Evolutionary conservation across 2,888 invertebrate species (phyloP).

Genomic region (Tridacna crocea): DNA sequence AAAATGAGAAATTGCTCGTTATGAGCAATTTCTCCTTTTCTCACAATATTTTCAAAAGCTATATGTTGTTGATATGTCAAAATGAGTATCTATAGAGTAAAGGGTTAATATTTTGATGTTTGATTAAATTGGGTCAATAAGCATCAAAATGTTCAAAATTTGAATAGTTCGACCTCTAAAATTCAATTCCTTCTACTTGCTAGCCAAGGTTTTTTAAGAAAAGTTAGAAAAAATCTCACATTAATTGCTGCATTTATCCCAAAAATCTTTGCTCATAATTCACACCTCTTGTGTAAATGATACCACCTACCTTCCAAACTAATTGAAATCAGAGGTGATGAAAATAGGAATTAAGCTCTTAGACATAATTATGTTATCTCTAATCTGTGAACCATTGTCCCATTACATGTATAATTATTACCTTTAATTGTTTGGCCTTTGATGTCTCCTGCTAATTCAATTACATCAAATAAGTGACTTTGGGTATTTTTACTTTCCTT

Average conservation of each 20-base stretch:
- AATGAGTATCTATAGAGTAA: not conserved
- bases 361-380: no score
- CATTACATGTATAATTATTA: constrained; percentile 12
- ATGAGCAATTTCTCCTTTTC: not conserved
- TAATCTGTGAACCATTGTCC: not conserved
- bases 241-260: not conserved
- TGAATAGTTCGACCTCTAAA: not conserved
- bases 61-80: not conserved
- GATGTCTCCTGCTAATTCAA: constrained; percentile 3
- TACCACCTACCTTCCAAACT: not conserved
- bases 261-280: not conserved
- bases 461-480: not conserved
- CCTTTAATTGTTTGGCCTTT: constrained; percentile 23
- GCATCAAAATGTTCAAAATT: not conserved
- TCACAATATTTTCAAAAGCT: not conserved
- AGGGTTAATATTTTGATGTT: not conserved
- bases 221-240: not conserved
- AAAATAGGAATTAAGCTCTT: not conserved
- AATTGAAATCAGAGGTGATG: constrained; percentile 26
- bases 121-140: not conserved
- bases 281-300: not conserved
- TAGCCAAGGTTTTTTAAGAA: no score
- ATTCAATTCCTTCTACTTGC: no score
- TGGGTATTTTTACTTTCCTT: constrained; percentile 4
- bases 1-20: not conserved